Evolutionary conservation across 2,797 vertebrate genomes (phyloP).

Genomic region (Sternarchorhynchus goeldii): DNA sequence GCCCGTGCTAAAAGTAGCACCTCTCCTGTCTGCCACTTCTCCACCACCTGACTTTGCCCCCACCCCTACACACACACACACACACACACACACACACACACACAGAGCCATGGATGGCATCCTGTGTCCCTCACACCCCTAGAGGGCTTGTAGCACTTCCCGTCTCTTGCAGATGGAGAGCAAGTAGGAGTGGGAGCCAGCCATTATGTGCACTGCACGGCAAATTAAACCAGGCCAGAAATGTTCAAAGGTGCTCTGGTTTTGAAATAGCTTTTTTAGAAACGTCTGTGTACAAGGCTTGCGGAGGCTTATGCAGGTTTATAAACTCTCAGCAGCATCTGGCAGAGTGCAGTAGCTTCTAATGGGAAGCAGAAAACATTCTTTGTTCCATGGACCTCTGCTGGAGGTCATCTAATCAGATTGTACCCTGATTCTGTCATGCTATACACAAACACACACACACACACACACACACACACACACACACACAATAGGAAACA

Average conservation of each 20-base stretch:
- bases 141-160: conserved; percentile 25
- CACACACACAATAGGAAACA: background rate
- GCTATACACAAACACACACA: conserved; percentile 46
- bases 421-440: conserved; percentile 63
- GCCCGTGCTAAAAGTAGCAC: conserved; percentile 23
- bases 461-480: background rate
- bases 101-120: conserved; percentile 38
- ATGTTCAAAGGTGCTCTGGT: conserved; percentile 27
- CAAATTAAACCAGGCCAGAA: conserved; percentile 16
- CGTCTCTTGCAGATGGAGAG: conserved; percentile 15
- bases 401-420: conserved; percentile 73
- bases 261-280: conserved; percentile 19
- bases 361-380: conserved; percentile 59
- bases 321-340: conserved; percentile 7
- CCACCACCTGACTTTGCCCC: conserved; percentile 28
- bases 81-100: conserved; percentile 32
- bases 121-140: conserved; percentile 16
- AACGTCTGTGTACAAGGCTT: conserved; percentile 14
- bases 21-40: conserved; percentile 24
- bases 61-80: conserved; percentile 45
- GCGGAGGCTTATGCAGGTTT: conserved; percentile 3
- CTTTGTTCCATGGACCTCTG: conserved; percentile 41
- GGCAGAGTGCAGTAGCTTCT: conserved; percentile 14
- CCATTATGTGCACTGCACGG: background rate
- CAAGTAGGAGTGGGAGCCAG: background rate